A percentile compares a stretch with the other conserved stretches of the same genome.
Conservation (phyloP, 2,888 invertebrate genomes). For the Chirona hameri region DNA sequence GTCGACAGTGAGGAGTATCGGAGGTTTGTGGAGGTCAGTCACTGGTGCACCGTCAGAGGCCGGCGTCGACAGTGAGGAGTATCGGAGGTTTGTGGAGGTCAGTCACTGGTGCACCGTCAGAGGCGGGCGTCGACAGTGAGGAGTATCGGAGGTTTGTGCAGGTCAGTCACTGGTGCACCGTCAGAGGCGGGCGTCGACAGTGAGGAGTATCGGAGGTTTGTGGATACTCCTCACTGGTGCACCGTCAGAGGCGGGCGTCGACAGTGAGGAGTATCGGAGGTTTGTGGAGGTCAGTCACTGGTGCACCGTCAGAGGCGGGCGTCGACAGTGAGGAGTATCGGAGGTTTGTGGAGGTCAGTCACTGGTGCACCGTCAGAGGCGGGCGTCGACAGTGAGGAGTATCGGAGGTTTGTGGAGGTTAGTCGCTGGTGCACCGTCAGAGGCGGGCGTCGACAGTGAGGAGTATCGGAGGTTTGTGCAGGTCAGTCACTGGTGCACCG, state of each 20-base stretch:
- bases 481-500: too few species aligned
- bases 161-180: too few species aligned
- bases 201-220: constrained; percentile 63
- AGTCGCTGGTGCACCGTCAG: too few species aligned
- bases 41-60: too few species aligned
- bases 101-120: too few species aligned
- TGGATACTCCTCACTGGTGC: too few species aligned
- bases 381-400: constrained; percentile 65
- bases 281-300: too few species aligned
- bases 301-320: constrained; percentile 71
- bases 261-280: constrained; percentile 63
- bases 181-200: constrained; percentile 67
- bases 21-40: constrained; percentile 61
- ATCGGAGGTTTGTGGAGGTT: constrained; percentile 61
- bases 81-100: constrained; percentile 61
- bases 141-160: constrained; percentile 64
- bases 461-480: constrained; percentile 64
- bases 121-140: constrained; percentile 64
- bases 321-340: constrained; percentile 65
- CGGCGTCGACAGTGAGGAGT: constrained; percentile 65
- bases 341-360: constrained; percentile 61
- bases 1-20: constrained; percentile 65
- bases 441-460: constrained; percentile 64
- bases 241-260: constrained; percentile 67
- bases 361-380: too few species aligned